These are phyloP conservation scores for Micromussa lordhowensis DNA, from an alignment of 92 coral and sea anemone species.

Conservation along the genomic window DNA sequence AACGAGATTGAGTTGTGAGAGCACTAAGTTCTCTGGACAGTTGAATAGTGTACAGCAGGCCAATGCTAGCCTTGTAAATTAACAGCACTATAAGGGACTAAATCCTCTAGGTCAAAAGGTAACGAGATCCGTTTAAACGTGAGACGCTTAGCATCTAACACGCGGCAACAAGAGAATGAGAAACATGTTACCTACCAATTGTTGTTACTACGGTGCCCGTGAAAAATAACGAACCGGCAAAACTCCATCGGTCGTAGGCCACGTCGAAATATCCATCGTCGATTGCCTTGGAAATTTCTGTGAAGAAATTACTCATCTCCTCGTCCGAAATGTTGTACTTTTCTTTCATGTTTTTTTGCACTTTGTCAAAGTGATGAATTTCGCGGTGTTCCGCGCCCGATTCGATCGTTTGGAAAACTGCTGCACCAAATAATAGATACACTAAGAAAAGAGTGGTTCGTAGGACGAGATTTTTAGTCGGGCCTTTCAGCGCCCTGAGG, in stretches of 20 bases:
- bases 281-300: slow-evolving; percentile 93
- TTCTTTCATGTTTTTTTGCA: slow-evolving; percentile 77
- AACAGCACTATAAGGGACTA: not conserved
- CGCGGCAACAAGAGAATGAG: not conserved
- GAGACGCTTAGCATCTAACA: not conserved
- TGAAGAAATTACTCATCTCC: slow-evolving; percentile 83
- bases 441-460: slow-evolving; percentile 88
- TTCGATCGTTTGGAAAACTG: slow-evolving; percentile 96
- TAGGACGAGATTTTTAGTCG: slow-evolving; percentile 87
- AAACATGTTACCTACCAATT: slow-evolving; percentile 79
- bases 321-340: slow-evolving; percentile 94
- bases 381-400: slow-evolving; percentile 95
- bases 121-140: slow-evolving; percentile 21
- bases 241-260: slow-evolving; percentile 96
- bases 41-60: slow-evolving; percentile 20
- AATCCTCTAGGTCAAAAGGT: slow-evolving; percentile 4
- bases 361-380: slow-evolving; percentile 84
- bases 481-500: slow-evolving; percentile 95
- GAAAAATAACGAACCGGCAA: slow-evolving; percentile 93
- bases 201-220: slow-evolving; percentile 99
- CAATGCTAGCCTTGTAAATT: not conserved
- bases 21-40: slow-evolving; percentile 3
- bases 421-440: slow-evolving; percentile 93
- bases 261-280: slow-evolving; percentile 97
- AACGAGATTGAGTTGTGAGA: slow-evolving; percentile 3